Evolutionary conservation across 2,113 vertebrate species (phyloP), one percentile per base, ranked within the genome.

Genomic region (Charina bottae): DNA sequence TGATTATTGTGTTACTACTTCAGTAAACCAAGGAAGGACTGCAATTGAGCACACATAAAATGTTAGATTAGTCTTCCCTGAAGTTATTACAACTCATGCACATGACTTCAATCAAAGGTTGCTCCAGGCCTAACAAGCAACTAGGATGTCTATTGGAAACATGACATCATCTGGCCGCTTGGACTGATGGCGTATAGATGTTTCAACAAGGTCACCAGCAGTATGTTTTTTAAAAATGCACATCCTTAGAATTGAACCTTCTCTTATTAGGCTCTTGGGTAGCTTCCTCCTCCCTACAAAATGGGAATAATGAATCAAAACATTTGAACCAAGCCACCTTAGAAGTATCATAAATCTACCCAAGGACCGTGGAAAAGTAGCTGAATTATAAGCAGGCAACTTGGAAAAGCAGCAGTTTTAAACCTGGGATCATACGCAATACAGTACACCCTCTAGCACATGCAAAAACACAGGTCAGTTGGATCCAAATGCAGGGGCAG

Each of bases 321-420:
- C 19, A 9, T 17, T 23, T n/a, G 9, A 85, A 23, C 33, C 24
- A 87, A 42, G 68, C 15, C 15, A 37, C 6, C n/a, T 37, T 78
- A 37, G n/a, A 72, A 37, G n/a, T 72, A 19, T n/a, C 68, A 72
- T 72, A 17, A 72, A 78, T 37, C n/a, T 33, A 78, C n/a, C 83
- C 49, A 60, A 62, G 26, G 90, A 46, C 2, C 60, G n/a, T 59
- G 93, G 87, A 19, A 91, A 90, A 90, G 55, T 12, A 87, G 23
- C 28, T 85, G 88, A 93, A 87, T 78, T 90, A 55, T 37, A 88
- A 85, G 17, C 58, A 88, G 5, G 2, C 60, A 93, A 93, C 56
- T 0, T 85, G 85, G 88, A 33, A 88, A 93, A 94, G 55, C 15
- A 91, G 46, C 2, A 59, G 21, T 53, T 93, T 88, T 88, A 78